Conservation (phyloP, 2,113 vertebrate species). For the Hemiscyllium ocellatum region DNA sequence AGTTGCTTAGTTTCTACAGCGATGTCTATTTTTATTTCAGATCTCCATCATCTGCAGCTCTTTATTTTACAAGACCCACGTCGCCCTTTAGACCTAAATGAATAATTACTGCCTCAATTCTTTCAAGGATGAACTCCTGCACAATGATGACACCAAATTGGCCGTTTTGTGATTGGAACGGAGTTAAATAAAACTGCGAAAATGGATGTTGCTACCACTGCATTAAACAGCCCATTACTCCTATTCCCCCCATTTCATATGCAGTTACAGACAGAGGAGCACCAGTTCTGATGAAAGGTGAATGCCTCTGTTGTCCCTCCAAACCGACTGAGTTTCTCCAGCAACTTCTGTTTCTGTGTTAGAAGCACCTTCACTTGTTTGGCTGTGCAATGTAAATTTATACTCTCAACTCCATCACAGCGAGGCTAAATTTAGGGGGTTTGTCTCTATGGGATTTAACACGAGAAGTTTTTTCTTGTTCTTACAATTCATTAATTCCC, state of each 20-base stretch:
- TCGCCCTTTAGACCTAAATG: too few species aligned
- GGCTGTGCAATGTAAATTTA: not conserved
- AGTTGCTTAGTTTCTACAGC: too few species aligned
- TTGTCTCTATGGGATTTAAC: not conserved
- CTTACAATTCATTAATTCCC: not conserved
- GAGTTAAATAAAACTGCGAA: not conserved
- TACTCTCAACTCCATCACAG: not conserved
- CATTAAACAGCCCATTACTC: not conserved
- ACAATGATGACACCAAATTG: not conserved
- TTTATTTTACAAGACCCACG: too few species aligned
- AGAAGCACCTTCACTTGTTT: not conserved
- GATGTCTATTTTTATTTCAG: too few species aligned
- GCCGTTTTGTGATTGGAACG: not conserved
- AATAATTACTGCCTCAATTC: not conserved
- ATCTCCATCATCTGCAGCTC: too few species aligned
- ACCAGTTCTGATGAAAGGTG: too few species aligned
- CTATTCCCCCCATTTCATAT: not conserved
- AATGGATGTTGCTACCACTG: not conserved
- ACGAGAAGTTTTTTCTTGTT: not conserved
- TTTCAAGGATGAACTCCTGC: not conserved
- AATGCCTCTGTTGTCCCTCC: too few species aligned
- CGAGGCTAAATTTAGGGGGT: too few species aligned
- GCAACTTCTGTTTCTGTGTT: not conserved
- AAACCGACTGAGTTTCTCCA: too few species aligned
- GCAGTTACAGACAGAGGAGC: not conserved